Conservation (phyloP, 2,888 invertebrate genomes). For the Phaonia tiefii region DNA sequence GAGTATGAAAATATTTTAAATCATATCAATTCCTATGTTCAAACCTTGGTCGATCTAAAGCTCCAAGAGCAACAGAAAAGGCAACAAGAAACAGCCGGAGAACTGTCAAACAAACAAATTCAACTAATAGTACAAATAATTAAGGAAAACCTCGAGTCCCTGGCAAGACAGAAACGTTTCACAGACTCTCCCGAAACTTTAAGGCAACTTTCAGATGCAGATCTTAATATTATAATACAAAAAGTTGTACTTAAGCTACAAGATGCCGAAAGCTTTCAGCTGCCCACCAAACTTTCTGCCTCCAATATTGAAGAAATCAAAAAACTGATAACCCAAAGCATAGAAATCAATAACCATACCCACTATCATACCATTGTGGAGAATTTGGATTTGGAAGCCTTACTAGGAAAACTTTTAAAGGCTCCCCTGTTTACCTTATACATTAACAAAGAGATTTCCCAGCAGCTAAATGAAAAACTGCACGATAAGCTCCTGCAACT, state of each 20-base stretch:
- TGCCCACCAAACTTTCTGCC: constrained; percentile 73
- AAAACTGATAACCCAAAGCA: constrained; percentile 72
- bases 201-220: constrained; percentile 29
- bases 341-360: constrained; percentile 73
- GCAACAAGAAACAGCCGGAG: constrained; percentile 41
- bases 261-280: constrained; percentile 73
- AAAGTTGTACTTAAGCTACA: constrained; percentile 57
- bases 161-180: constrained; percentile 66
- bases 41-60: constrained; percentile 77
- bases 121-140: constrained; percentile 74
- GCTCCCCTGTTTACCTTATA: constrained; percentile 74
- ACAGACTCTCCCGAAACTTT: constrained; percentile 28
- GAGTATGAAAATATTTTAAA: constrained; percentile 79
- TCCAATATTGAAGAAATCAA: constrained; percentile 79
- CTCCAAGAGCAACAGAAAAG: constrained; percentile 70
- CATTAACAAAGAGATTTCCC: constrained; percentile 73
- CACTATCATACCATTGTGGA: constrained; percentile 74
- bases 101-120: constrained; percentile 69
- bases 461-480: constrained; percentile 74
- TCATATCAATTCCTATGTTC: constrained; percentile 78
- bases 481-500: constrained; percentile 70
- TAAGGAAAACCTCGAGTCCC: constrained; percentile 74
- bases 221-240: constrained; percentile 60
- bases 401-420: constrained; percentile 77
- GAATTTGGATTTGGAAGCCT: constrained; percentile 76